Evolutionary conservation across 2,888 invertebrate species (phyloP).

Genomic region (Drosophila meridiana): DNA sequence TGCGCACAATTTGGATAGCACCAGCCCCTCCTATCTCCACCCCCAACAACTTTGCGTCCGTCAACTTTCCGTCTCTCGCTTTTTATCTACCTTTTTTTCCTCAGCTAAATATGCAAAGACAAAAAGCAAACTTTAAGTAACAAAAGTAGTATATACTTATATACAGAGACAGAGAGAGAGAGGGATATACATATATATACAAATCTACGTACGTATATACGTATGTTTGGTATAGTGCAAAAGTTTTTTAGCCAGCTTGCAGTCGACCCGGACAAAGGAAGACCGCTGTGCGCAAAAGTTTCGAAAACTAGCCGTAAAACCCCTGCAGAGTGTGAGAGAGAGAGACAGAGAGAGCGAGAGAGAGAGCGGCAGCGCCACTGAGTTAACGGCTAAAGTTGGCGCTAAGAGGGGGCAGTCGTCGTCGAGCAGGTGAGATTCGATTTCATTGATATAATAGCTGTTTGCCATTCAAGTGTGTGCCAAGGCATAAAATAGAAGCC

Average conservation of each 20-base stretch:
- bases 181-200: conserved; percentile 5
- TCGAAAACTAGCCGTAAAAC: conserved; percentile 72
- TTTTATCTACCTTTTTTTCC: conserved; percentile 33
- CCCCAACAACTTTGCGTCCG: conserved; percentile 40
- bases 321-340: conserved; percentile 35
- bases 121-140: conserved; percentile 80
- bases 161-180: no score
- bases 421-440: conserved; percentile 72
- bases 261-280: conserved; percentile 28
- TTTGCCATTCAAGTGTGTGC: conserved; percentile 46
- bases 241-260: conserved; percentile 51
- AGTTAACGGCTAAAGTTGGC: conserved; percentile 39
- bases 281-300: conserved; percentile 65
- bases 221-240: conserved; percentile 62
- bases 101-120: conserved; percentile 65
- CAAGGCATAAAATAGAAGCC: conserved; percentile 19
- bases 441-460: conserved; percentile 70
- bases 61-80: conserved; percentile 50
- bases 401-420: not conserved
- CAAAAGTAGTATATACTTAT: conserved; percentile 57
- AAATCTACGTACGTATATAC: conserved; percentile 18
- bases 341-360: no score
- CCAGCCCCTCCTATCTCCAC: conserved; percentile 22
- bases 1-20: conserved; percentile 77
- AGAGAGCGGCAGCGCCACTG: conserved; percentile 34